These are phyloP conservation scores for Gymnarchus niloticus DNA, from an alignment of 2,113 vertebrate genomes.

Conservation along the genomic window DNA sequence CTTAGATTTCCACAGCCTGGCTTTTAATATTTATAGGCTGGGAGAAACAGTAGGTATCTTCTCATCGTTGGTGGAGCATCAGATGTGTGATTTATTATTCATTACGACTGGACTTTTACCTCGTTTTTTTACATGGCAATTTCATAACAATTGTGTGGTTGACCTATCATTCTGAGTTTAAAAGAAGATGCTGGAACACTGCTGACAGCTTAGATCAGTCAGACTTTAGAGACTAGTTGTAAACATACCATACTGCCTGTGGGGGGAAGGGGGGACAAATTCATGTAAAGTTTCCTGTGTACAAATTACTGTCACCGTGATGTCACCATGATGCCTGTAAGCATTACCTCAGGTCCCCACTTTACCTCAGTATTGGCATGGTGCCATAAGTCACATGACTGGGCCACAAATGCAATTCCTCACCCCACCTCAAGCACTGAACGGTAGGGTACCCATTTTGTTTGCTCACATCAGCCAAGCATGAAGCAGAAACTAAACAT, in stretches of 20 bases:
- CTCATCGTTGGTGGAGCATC: neutral
- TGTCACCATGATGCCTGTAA: neutral
- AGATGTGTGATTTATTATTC: constrained; percentile 20
- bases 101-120: constrained; percentile 5
- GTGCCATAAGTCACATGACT: neutral
- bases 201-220: neutral
- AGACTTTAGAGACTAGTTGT: neutral
- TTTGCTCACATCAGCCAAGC: neutral
- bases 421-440: too few species aligned
- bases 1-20: neutral
- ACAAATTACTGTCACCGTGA: neutral
- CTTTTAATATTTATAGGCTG: constrained; percentile 21
- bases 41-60: neutral
- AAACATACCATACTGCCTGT: neutral
- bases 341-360: neutral
- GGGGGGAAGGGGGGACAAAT: neutral
- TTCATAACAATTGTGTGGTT: neutral
- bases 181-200: neutral
- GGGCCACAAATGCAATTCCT: too few species aligned
- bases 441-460: too few species aligned
- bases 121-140: neutral
- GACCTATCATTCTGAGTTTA: neutral
- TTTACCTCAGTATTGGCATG: neutral
- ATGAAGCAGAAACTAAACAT: neutral
- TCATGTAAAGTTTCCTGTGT: neutral